Base-by-base conservation (phyloP, 2,113 vertebrate genomes). In the Tragulus kanchil region DNA sequence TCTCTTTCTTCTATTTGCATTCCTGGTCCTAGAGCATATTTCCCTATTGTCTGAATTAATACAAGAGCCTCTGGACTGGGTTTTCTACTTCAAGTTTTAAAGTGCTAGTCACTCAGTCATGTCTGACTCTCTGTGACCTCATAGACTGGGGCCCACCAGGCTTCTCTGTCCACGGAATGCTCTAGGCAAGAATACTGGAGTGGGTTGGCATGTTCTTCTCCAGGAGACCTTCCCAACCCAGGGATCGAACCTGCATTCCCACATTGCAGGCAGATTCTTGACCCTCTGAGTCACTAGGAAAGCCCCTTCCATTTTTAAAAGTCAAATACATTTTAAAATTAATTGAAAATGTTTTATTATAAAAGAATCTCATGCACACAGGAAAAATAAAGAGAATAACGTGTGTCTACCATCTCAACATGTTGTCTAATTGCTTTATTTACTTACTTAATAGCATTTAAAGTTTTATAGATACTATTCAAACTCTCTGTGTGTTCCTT, bases 351-450 rank as follows among this genome's bases (percentile, higher is more conserved):
- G 21, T 56, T 15, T 8, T 36, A 8, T 56, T 59, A 58, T 81
- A 58, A 75, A 89, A 58, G 54, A 42, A 45, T 54, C 56, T 81
- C 64, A 31, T 14, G 50, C 71, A 36, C 1, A 25, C 6, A 7
- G 12, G 31, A 50, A 59, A 89, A 93, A 50, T 3, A 69, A 45
- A 75, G 48, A 45, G 31, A 82, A 52, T 9, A 31, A 54, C 4
- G 59, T 0, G 3, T 2, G 14, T 14, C 59, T 0, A 31, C 26
- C 31, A 52, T 45, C 23, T 14, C 36, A 8, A 25, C 62, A 19
- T 0, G 6, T 19, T n/a, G 6, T 45, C 52, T 69, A 15, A 89
- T 64, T 31, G 48, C n/a, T 45, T 75, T 8, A 25, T 50, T 85
- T 48, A 14, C 69, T 77, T 83, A 42, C 56, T 86, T 56, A 62